Percentiles rank a stretch among this genome's conserved stretches.
Evolutionary conservation across 2,113 vertebrate species (phyloP).

Genomic region (Leucosticte australis): DNA sequence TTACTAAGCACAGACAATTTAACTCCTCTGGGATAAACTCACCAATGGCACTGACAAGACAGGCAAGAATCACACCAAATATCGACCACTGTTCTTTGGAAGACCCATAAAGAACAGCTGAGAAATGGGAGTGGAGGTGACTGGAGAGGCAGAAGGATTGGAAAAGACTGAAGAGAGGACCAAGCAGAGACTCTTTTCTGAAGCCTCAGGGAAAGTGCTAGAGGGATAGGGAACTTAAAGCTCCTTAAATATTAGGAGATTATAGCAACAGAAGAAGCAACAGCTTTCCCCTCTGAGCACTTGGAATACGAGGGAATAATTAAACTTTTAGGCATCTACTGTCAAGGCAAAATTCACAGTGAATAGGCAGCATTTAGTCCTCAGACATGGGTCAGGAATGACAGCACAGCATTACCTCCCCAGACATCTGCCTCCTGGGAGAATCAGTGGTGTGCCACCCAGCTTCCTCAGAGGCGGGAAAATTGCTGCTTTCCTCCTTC

Average conservation of each 20-base stretch:
- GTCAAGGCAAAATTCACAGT: background rate
- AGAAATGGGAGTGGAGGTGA: background rate
- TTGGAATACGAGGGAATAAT: background rate
- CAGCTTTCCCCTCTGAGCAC: background rate
- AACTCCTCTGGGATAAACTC: background rate
- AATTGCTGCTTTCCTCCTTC: background rate
- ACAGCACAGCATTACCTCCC: background rate
- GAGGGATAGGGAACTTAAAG: background rate
- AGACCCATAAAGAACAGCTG: background rate
- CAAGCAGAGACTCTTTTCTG: background rate
- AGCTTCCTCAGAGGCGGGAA: background rate
- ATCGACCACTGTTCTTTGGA: background rate
- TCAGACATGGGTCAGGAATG: background rate
- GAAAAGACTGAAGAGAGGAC: background rate
- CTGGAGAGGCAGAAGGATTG: background rate
- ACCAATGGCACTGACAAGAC: background rate
- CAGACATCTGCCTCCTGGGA: background rate
- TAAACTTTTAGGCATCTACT: background rate
- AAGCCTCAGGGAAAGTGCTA: background rate
- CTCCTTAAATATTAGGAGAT: background rate
- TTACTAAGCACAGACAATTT: background rate
- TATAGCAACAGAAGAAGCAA: background rate
- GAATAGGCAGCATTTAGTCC: background rate
- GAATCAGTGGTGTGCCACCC: fast-evolving
- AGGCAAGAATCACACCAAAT: background rate